A percentile compares a stretch with the other conserved stretches of the same genome.
phyloP scores from a whole-genome alignment of 2,888 invertebrate species.

The Thera britannica region DNA sequence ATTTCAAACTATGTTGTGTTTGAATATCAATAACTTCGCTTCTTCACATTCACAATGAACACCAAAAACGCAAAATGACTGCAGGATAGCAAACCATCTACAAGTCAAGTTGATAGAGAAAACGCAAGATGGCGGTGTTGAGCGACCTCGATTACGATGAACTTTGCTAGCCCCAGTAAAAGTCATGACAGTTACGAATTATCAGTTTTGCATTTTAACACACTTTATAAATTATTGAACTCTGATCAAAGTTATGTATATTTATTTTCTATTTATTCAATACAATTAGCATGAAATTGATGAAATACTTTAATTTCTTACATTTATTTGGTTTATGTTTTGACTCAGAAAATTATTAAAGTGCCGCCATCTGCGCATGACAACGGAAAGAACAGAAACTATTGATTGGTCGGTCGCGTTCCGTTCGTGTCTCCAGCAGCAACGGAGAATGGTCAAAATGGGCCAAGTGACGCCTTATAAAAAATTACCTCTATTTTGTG shows the following conservation, averaged over 20 bases:
- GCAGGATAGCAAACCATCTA: constrained; percentile 52
- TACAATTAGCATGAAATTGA: background rate
- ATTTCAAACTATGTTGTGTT: constrained; percentile 63
- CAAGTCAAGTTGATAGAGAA: constrained; percentile 70
- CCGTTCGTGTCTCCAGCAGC: too few relatives aligned
- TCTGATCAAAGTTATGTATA: background rate
- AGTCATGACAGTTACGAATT: constrained; percentile 43
- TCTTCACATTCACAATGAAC: constrained; percentile 56
- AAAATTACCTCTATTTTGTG: constrained; percentile 3
- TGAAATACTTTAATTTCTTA: background rate
- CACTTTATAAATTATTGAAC: background rate
- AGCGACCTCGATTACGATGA: constrained; percentile 52
- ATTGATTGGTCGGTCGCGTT: constrained; percentile 59
- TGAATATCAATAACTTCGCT: constrained; percentile 62
- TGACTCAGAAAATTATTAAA: constrained; percentile 43
- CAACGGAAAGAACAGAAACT: constrained; percentile 43
- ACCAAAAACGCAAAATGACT: constrained; percentile 62
- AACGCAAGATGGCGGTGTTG: constrained; percentile 81
- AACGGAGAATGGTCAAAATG: background rate
- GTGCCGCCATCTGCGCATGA: constrained; percentile 68
- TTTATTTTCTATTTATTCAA: background rate
- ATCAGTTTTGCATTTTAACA: background rate
- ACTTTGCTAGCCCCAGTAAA: constrained; percentile 5
- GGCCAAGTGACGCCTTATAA: constrained; percentile 4
- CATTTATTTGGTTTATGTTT: constrained; percentile 3